Base-by-base conservation (phyloP, 2,888 invertebrate genomes). In the Agrochola lychnidis region DNA sequence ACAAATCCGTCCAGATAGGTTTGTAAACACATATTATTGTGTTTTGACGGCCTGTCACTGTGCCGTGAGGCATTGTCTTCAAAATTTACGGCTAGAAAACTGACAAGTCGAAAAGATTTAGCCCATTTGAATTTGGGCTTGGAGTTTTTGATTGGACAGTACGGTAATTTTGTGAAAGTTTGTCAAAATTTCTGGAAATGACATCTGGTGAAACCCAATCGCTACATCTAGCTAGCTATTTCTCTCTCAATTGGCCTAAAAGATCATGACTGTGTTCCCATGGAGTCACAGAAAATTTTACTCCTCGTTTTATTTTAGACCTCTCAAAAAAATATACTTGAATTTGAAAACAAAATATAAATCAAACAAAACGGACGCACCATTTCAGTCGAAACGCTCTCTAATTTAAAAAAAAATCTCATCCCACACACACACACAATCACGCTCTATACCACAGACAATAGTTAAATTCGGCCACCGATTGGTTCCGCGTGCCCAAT, bases 401-500 rank as follows among this genome's bases (percentile, higher is more conserved):
- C 5, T 61, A 48, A 63, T 19, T 30, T 48, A 14, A 22, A 53
- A 61, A 51, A 36, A 12, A 14, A 10, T n/a, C 14, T 45, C 53
- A 61, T 63, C 12, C 42, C 48, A 76, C 25, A 36, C 61, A 68
- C 19, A 30, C 25, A 36, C 61, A 68, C 19, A n/a, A n/a, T 25
- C 53, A 36, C 69, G 67, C 30, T 45, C 4, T 40, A 70, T 22
- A 78, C 75, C 87, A 80, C 57, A 87, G 87, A 76, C 66, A 79
- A 83, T 71, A 82, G 61, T 70, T 36, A 59, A 82, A 73, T 48
- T 45, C 73, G 63, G 56, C 25, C 79, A 73, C 57, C 81, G 78
- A 85, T 87, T 89, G 80, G 86, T 78, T 87, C 80, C 89, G 87
- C 87, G 69, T 78, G 85, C 85, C 89, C 91, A 91, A 92, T 92